Evolutionary conservation across 2,888 invertebrate genomes (phyloP).

Genomic region (Calephelis perditalis): DNA sequence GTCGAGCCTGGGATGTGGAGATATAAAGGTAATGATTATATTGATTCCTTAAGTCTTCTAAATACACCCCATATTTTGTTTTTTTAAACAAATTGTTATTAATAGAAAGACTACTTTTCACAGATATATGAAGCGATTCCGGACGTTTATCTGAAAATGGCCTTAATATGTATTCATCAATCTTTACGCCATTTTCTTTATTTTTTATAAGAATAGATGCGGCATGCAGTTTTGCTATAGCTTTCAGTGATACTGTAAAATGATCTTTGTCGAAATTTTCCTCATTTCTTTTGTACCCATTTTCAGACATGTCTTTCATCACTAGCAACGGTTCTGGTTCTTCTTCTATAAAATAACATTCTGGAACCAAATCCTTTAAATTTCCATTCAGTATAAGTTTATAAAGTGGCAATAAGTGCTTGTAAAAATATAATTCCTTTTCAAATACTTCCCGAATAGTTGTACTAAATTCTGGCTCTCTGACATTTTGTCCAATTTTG

Average conservation of each 20-base stretch:
- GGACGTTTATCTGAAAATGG: slow-evolving; percentile 25
- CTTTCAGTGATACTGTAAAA: slow-evolving; percentile 21
- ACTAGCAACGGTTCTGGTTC: slow-evolving; percentile 26
- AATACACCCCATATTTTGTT: slow-evolving; percentile 23
- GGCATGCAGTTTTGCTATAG: slow-evolving; percentile 27
- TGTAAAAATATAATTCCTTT: slow-evolving; percentile 28
- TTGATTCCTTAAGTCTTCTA: slow-evolving; percentile 19
- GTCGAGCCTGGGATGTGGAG: slow-evolving; percentile 19
- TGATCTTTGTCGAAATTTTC: slow-evolving; percentile 28
- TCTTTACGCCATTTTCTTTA: slow-evolving; percentile 19
- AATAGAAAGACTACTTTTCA: slow-evolving; percentile 22
- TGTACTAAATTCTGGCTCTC: slow-evolving; percentile 18
- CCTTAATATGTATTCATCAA: slow-evolving; percentile 17
- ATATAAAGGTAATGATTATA: slow-evolving; percentile 7
- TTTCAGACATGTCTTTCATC: slow-evolving; percentile 28
- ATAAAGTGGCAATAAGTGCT: slow-evolving; percentile 25
- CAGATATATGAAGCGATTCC: slow-evolving; percentile 15
- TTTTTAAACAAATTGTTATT: slow-evolving; percentile 23
- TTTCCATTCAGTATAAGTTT: slow-evolving; percentile 20
- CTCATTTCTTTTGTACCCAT: slow-evolving; percentile 22
- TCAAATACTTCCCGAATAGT: slow-evolving; percentile 24
- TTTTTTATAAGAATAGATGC: slow-evolving; percentile 25
- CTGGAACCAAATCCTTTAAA: slow-evolving; percentile 25
- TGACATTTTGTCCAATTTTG: slow-evolving; percentile 25
- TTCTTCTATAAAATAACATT: slow-evolving; percentile 27